Base-by-base conservation (phyloP, 2,888 invertebrate genomes). In the Trypoxylon attenuatum region DNA sequence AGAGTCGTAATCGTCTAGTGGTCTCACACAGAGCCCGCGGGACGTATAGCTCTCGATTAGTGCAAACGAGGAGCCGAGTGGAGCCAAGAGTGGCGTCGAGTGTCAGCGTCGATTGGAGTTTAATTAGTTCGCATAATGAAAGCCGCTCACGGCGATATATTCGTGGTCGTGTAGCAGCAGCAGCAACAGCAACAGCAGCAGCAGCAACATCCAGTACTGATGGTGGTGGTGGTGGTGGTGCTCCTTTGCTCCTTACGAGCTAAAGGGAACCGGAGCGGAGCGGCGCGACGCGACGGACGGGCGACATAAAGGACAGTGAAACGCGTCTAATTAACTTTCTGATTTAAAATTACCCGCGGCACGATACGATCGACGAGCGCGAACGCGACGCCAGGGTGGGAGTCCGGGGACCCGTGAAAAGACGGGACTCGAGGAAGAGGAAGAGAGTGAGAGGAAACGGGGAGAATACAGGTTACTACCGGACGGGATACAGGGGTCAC, bases 121-220 rank as follows among this genome's bases (percentile, higher is more conserved):
- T 83, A 84, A 84, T 84, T 84, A 83, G 82, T 84, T 80, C 72
- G 80, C 80, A 81, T 81, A 82, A 83, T 82, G 80, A 82, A 82
- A 79, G 77, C 75, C 72, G 71, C 47, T 61, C 63, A 52, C 50
- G 58, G 58, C 64, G 55, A 50, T 62, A 60, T 67, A 69, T 61
- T 42, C 47, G 21, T 52, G 58, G 49, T 38, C 25, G 16, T n/a
- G 13, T 5, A n/a, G 25, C n/a, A n/a, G n/a, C n/a, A n/a, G n/a
- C n/a, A n/a, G n/a, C n/a, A n/a, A n/a, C n/a, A n/a, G n/a, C n/a
- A n/a, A n/a, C n/a, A n/a, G n/a, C n/a, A n/a, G n/a, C n/a, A n/a
- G n/a, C n/a, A n/a, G n/a, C n/a, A n/a, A n/a, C n/a, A n/a, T n/a
- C n/a, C n/a, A n/a, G n/a, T n/a, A n/a, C n/a, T n/a, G n/a, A n/a